Percentiles rank a stretch among this genome's conserved stretches.
phyloP scores from a whole-genome alignment of 2,888 invertebrate species.

The Lasioglossum lativentre region DNA sequence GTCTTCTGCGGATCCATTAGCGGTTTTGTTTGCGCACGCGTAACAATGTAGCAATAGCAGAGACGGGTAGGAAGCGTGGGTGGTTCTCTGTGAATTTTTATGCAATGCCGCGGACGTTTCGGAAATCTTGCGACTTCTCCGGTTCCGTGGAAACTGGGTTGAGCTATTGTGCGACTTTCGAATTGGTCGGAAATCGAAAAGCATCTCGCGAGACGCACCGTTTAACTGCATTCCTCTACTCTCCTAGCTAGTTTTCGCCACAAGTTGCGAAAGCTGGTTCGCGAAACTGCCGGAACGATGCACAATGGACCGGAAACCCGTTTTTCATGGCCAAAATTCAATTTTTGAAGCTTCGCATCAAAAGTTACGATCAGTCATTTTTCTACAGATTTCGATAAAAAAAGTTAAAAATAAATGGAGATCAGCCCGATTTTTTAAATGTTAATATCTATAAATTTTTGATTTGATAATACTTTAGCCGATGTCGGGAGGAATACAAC shows the following conservation, averaged over 20 bases:
- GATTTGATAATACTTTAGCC: not conserved
- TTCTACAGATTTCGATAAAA: too few relatives aligned
- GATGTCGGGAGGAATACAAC: too few relatives aligned
- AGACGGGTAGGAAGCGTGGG: not conserved
- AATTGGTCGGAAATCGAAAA: slow-evolving; percentile 12
- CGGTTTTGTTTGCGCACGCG: not conserved
- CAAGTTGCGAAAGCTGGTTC: slow-evolving; percentile 31
- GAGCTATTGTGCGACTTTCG: not conserved
- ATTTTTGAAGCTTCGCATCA: too few relatives aligned
- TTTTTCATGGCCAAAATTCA: too few relatives aligned
- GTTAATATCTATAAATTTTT: too few relatives aligned
- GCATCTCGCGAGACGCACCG: not conserved
- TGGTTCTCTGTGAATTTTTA: not conserved
- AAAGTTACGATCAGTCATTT: too few relatives aligned
- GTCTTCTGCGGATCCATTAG: slow-evolving; percentile 7
- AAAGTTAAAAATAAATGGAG: too few relatives aligned
- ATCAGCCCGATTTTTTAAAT: too few relatives aligned
- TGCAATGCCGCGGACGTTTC: not conserved
- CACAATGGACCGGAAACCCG: too few relatives aligned
- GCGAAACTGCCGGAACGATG: too few relatives aligned
- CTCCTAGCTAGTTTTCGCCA: slow-evolving; percentile 2
- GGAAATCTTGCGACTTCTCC: not conserved
- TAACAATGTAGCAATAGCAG: not conserved
- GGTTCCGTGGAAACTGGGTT: not conserved
- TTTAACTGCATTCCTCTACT: slow-evolving; percentile 18